Conservation (phyloP, 2,113 vertebrate species). For the Myrmophylax atrothorax region DNA sequence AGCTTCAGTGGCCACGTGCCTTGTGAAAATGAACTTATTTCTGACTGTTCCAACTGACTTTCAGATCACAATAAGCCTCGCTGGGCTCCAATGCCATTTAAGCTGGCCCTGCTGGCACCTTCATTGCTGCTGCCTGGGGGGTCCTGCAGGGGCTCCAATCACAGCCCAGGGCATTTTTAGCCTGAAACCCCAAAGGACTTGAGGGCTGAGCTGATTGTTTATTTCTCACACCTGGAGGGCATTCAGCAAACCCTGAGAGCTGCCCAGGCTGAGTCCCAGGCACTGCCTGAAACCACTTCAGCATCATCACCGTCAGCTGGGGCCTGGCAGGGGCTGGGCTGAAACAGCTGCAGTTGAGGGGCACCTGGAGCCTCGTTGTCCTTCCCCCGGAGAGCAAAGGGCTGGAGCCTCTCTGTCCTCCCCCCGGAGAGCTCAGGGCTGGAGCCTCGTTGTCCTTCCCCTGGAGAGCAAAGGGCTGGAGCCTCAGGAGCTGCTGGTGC, state of each 20-base stretch:
- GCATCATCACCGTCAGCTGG: background rate
- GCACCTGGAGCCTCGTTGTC: fast-evolving
- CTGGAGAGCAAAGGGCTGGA: background rate
- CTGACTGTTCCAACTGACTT: background rate
- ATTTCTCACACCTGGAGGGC: background rate
- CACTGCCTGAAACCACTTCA: background rate
- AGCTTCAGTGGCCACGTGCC: fast-evolving
- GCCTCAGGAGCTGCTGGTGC: background rate
- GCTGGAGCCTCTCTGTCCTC: background rate
- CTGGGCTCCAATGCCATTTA: background rate
- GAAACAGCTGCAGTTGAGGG: fast-evolving
- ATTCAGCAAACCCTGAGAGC: background rate
- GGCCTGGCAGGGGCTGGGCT: fast-evolving
- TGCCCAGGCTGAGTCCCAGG: background rate
- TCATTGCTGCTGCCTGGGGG: fast-evolving
- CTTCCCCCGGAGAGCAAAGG: fast-evolving
- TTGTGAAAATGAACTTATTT: background rate
- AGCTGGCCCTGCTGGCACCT: background rate
- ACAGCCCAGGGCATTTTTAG: background rate
- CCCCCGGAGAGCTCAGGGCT: fast-evolving
- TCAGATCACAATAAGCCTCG: background rate
- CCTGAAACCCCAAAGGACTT: fast-evolving
- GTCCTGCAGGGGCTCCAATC: background rate
- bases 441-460: fast-evolving
- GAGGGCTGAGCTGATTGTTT: background rate